Evolutionary conservation across 2,797 vertebrate species (phyloP).

Genomic region (Paramormyrops hopkinsi): DNA sequence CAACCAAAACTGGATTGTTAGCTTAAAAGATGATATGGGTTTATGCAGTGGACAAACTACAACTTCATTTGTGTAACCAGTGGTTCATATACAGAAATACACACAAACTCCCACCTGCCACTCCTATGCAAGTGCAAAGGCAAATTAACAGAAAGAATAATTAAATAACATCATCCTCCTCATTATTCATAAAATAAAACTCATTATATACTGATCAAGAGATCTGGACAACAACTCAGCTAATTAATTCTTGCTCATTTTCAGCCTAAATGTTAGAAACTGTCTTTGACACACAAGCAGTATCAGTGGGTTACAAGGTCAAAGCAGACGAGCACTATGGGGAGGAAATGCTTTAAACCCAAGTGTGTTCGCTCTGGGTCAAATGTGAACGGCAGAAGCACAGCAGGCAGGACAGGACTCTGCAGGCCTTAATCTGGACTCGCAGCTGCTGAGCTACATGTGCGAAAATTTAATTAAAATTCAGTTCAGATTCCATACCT

Average conservation of each 20-base stretch:
- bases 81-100: not conserved
- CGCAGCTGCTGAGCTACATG: not conserved
- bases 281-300: not conserved
- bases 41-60: not conserved
- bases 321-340: not conserved
- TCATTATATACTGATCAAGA: not conserved
- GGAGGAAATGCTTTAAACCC: not conserved
- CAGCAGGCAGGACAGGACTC: not conserved
- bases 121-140: not conserved
- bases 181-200: not conserved
- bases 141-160: not conserved
- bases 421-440: not conserved
- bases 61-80: not conserved
- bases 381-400: not conserved
- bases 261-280: not conserved
- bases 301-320: not conserved
- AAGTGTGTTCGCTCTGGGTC: not conserved
- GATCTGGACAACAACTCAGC: not conserved
- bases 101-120: not conserved
- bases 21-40: not conserved
- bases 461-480: not conserved
- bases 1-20: not conserved
- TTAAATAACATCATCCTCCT: not conserved
- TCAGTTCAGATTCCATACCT: not conserved
- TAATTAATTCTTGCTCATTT: not conserved